Conservation (phyloP, 2,888 invertebrate genomes). For the Choristoneura rosaceana region DNA sequence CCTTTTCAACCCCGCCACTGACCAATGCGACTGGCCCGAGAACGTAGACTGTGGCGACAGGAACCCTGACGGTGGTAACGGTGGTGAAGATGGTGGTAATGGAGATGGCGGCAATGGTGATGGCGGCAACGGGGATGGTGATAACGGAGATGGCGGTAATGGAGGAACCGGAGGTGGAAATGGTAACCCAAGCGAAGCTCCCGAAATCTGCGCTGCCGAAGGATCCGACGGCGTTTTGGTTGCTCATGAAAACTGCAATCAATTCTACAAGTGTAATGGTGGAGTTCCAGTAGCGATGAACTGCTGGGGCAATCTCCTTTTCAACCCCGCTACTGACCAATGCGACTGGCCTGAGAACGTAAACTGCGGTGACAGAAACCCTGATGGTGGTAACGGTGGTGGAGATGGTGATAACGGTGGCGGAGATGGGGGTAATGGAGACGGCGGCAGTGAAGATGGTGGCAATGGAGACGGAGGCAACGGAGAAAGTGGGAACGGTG, state of each 20-base stretch:
- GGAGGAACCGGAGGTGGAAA: slow-evolving; percentile 14
- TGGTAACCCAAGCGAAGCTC: slow-evolving; percentile 52
- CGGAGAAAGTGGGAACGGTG: slow-evolving; percentile 13
- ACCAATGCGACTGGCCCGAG: slow-evolving; percentile 52
- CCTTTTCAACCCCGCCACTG: slow-evolving; percentile 50
- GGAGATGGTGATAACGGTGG: slow-evolving; percentile 28
- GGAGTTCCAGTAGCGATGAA: slow-evolving; percentile 51
- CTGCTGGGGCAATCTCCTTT: slow-evolving; percentile 54
- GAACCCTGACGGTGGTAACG: slow-evolving; percentile 38
- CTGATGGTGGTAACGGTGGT: slow-evolving; percentile 10
- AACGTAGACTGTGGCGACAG: slow-evolving; percentile 53
- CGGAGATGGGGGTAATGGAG: slow-evolving; percentile 17
- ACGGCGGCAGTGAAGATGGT: not conserved
- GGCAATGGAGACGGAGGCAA: slow-evolving; percentile 1
- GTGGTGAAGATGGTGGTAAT: not conserved
- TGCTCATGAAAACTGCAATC: slow-evolving; percentile 59
- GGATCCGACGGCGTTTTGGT: slow-evolving; percentile 54
- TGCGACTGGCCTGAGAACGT: slow-evolving; percentile 62
- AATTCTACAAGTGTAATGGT: slow-evolving; percentile 57
- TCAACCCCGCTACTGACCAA: slow-evolving; percentile 49
- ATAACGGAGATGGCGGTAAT: slow-evolving; percentile 26
- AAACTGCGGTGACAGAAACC: slow-evolving; percentile 54
- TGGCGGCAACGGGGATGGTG: no score
- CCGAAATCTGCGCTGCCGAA: slow-evolving; percentile 52
- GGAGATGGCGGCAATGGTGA: not conserved